phyloP scores from a whole-genome alignment of 1,140 invertebrate genomes.

The Armadillidium nasatum region DNA sequence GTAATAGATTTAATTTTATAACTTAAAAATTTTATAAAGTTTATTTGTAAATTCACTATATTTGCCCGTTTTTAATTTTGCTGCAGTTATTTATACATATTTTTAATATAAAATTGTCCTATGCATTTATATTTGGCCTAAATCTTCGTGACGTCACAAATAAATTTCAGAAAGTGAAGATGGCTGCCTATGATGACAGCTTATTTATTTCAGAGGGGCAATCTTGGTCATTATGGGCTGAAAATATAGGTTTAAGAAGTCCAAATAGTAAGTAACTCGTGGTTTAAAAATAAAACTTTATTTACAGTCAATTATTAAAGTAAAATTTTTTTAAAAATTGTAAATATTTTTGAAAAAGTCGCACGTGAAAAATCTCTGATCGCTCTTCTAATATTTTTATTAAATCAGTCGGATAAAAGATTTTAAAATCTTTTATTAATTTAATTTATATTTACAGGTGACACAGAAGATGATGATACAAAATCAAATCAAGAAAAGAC shows the following conservation, averaged over 20 bases:
- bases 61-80: no score
- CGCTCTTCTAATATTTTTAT: background rate
- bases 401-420: background rate
- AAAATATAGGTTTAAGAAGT: conserved; percentile 11
- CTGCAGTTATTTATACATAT: background rate
- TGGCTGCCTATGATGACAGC: conserved; percentile 33
- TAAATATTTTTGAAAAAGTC: background rate
- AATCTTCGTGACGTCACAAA: conserved; percentile 31
- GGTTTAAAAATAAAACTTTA: background rate
- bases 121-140: conserved; percentile 18
- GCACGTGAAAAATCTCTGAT: background rate
- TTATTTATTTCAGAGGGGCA: conserved; percentile 29
- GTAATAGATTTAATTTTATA: no score
- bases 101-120: background rate
- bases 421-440: background rate
- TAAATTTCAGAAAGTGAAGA: conserved; percentile 32
- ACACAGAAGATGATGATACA: background rate
- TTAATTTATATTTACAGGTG: background rate
- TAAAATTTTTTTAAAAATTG: background rate
- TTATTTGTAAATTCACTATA: no score
- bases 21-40: no score
- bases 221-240: conserved; percentile 29
- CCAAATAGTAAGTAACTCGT: conserved; percentile 6
- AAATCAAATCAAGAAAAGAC: conserved; percentile 9
- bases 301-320: background rate